A percentile compares a stretch with the other conserved stretches of the same genome.
phyloP scores from a whole-genome alignment of 2,113 vertebrate genomes.

The Carassius carassius region DNA sequence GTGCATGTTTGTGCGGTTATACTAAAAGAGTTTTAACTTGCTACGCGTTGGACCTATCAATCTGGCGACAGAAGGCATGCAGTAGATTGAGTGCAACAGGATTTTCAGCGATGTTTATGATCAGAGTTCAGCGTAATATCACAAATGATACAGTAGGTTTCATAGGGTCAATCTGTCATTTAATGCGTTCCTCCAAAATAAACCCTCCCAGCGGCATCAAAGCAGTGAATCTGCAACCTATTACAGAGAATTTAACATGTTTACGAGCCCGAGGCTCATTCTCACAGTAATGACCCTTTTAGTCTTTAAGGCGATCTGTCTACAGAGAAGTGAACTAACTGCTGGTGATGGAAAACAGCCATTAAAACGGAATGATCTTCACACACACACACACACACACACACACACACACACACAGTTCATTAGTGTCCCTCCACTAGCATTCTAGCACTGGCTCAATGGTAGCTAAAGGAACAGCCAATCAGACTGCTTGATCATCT shows the following conservation, averaged over 20 bases:
- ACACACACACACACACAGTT: slow-evolving; percentile 1
- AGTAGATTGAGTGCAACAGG: no score
- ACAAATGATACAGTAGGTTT: not conserved
- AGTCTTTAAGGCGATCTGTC: not conserved
- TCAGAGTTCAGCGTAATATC: not conserved
- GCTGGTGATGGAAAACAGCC: not conserved
- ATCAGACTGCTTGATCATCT: slow-evolving; percentile 55
- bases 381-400: not conserved
- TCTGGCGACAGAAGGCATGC: no score
- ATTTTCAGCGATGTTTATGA: not conserved
- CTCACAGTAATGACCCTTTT: not conserved
- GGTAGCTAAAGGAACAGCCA: slow-evolving; percentile 57
- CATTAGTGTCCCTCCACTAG: not conserved
- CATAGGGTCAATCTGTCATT: not conserved
- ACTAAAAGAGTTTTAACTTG: no score
- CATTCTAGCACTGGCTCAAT: slow-evolving; percentile 13
- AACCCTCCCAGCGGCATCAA: no score
- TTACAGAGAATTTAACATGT: not conserved
- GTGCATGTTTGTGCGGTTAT: no score
- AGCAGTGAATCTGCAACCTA: not conserved
- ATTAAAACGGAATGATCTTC: not conserved
- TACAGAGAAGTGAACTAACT: no score
- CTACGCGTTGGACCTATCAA: no score
- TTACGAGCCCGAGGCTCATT: not conserved
- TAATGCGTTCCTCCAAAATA: not conserved